A percentile compares a stretch with the other conserved stretches of the same genome.
phyloP scores from a whole-genome alignment of 1,140 invertebrate genomes.

The Colletes gigas region DNA sequence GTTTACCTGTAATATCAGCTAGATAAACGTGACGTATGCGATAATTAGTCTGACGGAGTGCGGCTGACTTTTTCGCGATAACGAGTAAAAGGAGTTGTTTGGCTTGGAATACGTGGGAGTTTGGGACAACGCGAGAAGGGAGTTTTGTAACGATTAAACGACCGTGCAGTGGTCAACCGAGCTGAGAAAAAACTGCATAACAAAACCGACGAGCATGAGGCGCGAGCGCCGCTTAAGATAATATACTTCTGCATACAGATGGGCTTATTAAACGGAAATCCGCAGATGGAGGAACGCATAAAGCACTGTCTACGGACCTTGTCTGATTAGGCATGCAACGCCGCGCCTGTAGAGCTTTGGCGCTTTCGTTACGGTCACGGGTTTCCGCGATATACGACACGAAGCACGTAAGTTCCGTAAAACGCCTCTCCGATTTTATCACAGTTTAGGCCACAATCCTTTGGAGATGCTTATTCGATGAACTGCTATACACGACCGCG shows the following conservation, averaged over 20 bases:
- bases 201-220: neutral
- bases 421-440: constrained; percentile 42
- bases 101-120: too few species aligned
- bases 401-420: constrained; percentile 33
- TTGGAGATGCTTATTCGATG: neutral
- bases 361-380: constrained; percentile 9
- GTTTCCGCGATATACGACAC: constrained; percentile 2
- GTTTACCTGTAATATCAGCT: too few species aligned
- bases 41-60: too few species aligned
- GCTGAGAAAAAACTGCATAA: constrained; percentile 23
- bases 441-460: neutral
- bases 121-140: neutral
- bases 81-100: too few species aligned
- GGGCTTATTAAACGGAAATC: constrained; percentile 64
- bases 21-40: too few species aligned
- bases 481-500: neutral
- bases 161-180: neutral
- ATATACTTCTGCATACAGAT: constrained; percentile 62
- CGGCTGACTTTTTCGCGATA: too few species aligned
- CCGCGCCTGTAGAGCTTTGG: neutral
- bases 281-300: constrained; percentile 52
- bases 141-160: neutral
- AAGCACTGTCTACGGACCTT: constrained; percentile 56
- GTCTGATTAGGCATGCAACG: constrained; percentile 61
- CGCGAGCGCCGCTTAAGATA: constrained; percentile 50